These are phyloP conservation scores for Stichodactyla helianthus DNA, from an alignment of 64 coral and sea anemone species.

Conservation along the genomic window DNA sequence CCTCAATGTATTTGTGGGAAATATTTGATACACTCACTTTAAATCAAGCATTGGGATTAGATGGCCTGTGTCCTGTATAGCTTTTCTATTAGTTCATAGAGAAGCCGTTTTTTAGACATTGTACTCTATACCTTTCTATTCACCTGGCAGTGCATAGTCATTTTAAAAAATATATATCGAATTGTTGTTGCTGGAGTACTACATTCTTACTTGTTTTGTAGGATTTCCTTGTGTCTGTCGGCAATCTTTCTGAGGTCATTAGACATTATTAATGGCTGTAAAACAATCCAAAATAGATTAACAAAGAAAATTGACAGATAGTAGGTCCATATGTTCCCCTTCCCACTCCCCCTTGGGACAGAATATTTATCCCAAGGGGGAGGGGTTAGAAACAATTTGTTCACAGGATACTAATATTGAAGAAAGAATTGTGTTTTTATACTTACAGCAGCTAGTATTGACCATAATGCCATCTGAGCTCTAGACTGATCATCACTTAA, in stretches of 20 bases:
- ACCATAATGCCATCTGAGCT: slow-evolving; percentile 90
- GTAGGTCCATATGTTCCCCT: neutral
- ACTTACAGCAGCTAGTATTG: slow-evolving; percentile 85
- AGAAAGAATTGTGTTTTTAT: neutral
- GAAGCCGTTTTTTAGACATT: too few relatives aligned
- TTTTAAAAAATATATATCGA: neutral
- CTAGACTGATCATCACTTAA: slow-evolving; percentile 78
- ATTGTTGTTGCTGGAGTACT: neutral
- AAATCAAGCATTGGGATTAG: too few relatives aligned
- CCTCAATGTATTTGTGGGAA: neutral
- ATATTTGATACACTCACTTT: too few relatives aligned
- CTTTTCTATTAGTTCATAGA: too few relatives aligned
- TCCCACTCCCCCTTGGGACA: too few relatives aligned
- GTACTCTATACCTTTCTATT: too few relatives aligned
- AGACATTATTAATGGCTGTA: slow-evolving; percentile 83
- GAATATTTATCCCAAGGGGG: too few relatives aligned
- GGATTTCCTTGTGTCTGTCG: slow-evolving; percentile 55
- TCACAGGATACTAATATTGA: too few relatives aligned
- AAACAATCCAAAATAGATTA: neutral
- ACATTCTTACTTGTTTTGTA: slow-evolving; percentile 67
- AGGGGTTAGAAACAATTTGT: too few relatives aligned
- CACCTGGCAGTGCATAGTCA: too few relatives aligned
- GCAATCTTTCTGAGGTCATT: slow-evolving; percentile 77
- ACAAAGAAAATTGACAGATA: neutral
- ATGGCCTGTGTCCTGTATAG: too few relatives aligned